These are phyloP conservation scores for Rhinichthys osculus DNA, from an alignment of 2,797 vertebrate species.

Conservation along the genomic window DNA sequence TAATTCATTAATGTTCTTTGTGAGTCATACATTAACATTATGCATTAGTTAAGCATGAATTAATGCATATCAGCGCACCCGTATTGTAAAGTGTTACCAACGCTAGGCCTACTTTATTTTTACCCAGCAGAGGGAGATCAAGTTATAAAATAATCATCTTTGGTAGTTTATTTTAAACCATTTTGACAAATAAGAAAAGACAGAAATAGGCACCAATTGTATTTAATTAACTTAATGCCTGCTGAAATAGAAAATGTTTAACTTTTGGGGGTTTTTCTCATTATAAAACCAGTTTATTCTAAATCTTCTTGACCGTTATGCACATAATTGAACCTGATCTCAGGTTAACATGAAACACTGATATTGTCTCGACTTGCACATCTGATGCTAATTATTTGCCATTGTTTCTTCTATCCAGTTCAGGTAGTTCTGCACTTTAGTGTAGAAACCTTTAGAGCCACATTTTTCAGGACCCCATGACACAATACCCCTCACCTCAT, in stretches of 20 bases:
- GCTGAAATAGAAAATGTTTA: neutral
- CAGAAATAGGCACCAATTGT: neutral
- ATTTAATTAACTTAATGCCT: neutral
- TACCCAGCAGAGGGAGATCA: no score
- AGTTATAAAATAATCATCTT: neutral
- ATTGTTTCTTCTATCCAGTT: conserved; percentile 21
- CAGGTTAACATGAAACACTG: neutral
- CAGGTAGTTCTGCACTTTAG: conserved; percentile 35
- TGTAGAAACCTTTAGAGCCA: conserved; percentile 51
- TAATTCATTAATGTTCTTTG: no score
- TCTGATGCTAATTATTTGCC: neutral
- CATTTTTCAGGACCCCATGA: conserved; percentile 64
- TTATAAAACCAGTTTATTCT: neutral
- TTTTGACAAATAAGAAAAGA: neutral
- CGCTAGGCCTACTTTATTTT: neutral
- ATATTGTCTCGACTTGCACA: neutral
- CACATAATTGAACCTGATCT: neutral
- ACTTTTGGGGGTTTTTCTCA: neutral
- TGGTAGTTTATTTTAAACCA: neutral
- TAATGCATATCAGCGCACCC: no score
- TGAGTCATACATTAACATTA: no score
- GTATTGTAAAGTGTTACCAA: neutral
- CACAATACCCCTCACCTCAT: conserved; percentile 61
- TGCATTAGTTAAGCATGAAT: no score
- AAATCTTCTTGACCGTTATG: neutral